Evolutionary conservation across 2,113 vertebrate species (phyloP).

Genomic region (Marcusenius ussheri): DNA sequence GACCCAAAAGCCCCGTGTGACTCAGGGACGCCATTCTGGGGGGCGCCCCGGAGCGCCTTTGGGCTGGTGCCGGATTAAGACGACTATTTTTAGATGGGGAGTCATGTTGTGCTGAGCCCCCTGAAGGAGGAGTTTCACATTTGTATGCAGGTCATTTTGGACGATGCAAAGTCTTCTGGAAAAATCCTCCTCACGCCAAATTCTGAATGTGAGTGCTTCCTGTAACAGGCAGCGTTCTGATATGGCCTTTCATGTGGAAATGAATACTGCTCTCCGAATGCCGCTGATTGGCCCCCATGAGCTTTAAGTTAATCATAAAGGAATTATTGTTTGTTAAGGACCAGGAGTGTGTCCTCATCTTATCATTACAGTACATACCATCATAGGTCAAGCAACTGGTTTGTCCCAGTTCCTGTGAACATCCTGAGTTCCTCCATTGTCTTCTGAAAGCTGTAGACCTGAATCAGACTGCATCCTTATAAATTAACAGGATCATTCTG

Average conservation of each 20-base stretch:
- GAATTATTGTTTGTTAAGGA: not conserved
- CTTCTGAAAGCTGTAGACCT: not conserved
- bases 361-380: not conserved
- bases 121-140: constrained; percentile 32
- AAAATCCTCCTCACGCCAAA: constrained; percentile 33
- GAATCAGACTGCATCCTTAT: not conserved
- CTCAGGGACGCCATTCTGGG: constrained; percentile 7
- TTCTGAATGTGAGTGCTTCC: constrained; percentile 27
- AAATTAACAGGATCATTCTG: not conserved
- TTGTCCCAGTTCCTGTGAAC: not conserved
- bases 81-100: constrained; percentile 24
- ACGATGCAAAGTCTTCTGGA: constrained; percentile 27
- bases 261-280: constrained; percentile 28
- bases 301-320: not conserved
- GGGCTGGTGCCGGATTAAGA: constrained; percentile 25
- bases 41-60: constrained; percentile 20
- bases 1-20: constrained; percentile 17
- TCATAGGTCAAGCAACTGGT: not conserved
- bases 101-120: not conserved
- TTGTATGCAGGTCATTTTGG: constrained; percentile 40
- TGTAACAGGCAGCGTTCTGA: constrained; percentile 32
- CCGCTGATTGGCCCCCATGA: constrained; percentile 18
- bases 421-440: not conserved
- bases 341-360: not conserved
- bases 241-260: constrained; percentile 30